Evolutionary conservation across 2,888 invertebrate species (phyloP).

Genomic region (Pediacus dermestoides): DNA sequence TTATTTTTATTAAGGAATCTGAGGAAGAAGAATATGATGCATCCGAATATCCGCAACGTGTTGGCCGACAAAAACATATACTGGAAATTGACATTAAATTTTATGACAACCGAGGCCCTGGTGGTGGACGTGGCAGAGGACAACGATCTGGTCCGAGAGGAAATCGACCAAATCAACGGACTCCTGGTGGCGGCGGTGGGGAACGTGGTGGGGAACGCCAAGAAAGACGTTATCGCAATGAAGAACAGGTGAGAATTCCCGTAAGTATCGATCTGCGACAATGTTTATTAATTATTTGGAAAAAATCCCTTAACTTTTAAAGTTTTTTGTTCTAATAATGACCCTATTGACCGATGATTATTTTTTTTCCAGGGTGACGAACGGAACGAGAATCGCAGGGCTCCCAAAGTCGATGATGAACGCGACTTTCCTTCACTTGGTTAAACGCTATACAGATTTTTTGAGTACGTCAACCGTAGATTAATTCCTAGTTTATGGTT

Average conservation of each 20-base stretch:
- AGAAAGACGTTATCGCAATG: constrained; percentile 32
- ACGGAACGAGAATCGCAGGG: constrained; percentile 42
- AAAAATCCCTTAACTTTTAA: background rate
- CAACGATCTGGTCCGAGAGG: constrained; percentile 49
- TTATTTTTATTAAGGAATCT: constrained; percentile 36
- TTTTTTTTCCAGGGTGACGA: constrained; percentile 36
- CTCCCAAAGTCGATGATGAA: constrained; percentile 92
- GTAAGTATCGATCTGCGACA: too few relatives aligned
- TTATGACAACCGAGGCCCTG: constrained; percentile 73
- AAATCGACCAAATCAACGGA: constrained; percentile 28
- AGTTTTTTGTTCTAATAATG: background rate
- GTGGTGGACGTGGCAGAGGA: constrained; percentile 60
- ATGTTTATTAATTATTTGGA: too few relatives aligned
- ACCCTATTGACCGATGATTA: too few relatives aligned
- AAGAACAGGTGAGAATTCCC: constrained; percentile 25
- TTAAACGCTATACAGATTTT: constrained; percentile 49
- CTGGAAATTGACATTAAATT: constrained; percentile 86
- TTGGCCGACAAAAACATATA: constrained; percentile 80
- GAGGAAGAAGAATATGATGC: constrained; percentile 63
- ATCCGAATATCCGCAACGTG: constrained; percentile 79
- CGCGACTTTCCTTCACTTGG: constrained; percentile 93
- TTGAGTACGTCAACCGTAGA: background rate
- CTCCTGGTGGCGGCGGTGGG: constrained; percentile 47
- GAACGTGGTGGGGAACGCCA: constrained; percentile 38
- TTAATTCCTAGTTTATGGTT: constrained; percentile 15